Evolutionary conservation across 2,797 vertebrate genomes (phyloP).

Genomic region (Bovichtus diacanthus): DNA sequence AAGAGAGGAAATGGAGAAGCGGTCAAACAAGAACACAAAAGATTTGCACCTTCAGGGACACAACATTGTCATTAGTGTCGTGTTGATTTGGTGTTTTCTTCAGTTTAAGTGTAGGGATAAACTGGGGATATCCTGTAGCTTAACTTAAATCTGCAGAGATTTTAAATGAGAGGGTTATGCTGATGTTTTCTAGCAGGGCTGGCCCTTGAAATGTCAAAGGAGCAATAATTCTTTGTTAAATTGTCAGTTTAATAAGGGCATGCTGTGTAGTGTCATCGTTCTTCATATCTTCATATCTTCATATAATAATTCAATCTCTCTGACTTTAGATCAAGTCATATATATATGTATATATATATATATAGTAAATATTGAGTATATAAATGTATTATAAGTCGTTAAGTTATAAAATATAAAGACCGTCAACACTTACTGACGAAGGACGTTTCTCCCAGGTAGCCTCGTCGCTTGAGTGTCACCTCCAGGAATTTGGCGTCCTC

Average conservation of each 20-base stretch:
- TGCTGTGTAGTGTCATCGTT: conserved; percentile 16
- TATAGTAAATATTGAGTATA: background rate
- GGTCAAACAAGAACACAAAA: conserved; percentile 40
- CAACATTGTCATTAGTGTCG: background rate
- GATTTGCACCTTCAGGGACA: conserved; percentile 4
- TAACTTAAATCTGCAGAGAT: conserved; percentile 7
- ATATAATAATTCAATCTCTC: background rate
- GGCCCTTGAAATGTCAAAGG: conserved; percentile 46
- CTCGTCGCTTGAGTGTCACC: conserved; percentile 87
- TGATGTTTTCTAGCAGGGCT: conserved; percentile 50
- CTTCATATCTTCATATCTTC: background rate
- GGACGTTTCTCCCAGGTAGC: conserved; percentile 89
- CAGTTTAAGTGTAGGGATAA: background rate
- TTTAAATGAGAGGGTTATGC: conserved; percentile 7
- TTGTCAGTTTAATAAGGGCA: conserved; percentile 55
- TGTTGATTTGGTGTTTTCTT: conserved; percentile 2
- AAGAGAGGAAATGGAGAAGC: conserved; percentile 28
- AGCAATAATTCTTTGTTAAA: conserved; percentile 42
- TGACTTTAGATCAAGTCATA: background rate
- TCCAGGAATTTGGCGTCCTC: conserved; percentile 89
- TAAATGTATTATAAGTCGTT: background rate
- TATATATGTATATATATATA: too few species aligned
- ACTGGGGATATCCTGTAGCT: conserved; percentile 24
- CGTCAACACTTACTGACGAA: conserved; percentile 88
- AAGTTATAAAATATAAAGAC: background rate